phyloP scores from a whole-genome alignment of 1,140 invertebrate genomes.

The Onthophagus taurus region DNA sequence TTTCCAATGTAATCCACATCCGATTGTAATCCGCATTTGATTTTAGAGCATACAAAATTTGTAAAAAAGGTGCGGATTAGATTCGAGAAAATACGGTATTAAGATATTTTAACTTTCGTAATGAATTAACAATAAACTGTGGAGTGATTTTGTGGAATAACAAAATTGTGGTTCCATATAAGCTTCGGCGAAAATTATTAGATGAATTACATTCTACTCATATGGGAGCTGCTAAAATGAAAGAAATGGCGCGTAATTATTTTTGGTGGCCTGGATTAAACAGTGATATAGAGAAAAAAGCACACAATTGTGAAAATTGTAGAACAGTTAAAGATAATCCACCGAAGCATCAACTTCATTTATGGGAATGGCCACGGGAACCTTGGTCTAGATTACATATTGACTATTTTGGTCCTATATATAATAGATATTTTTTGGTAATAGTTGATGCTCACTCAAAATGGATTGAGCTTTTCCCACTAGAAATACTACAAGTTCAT shows the following conservation, averaged over 20 bases:
- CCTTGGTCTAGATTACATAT: slow-evolving; percentile 39
- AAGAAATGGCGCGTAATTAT: slow-evolving; percentile 26
- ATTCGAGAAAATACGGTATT: too few relatives aligned
- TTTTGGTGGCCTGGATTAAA: slow-evolving; percentile 24
- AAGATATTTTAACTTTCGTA: too few relatives aligned
- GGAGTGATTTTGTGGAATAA: too few relatives aligned
- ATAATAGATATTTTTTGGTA: slow-evolving; percentile 22
- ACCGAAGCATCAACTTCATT: slow-evolving; percentile 3
- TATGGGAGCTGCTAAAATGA: slow-evolving; percentile 28
- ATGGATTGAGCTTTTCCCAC: too few relatives aligned
- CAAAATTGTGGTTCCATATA: slow-evolving; percentile 24
- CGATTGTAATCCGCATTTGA: too few relatives aligned
- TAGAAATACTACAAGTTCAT: too few relatives aligned
- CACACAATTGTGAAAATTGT: slow-evolving; percentile 16
- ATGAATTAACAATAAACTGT: too few relatives aligned
- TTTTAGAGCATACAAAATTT: too few relatives aligned
- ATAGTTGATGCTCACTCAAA: slow-evolving; percentile 34
- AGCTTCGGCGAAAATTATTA: slow-evolving; percentile 20
- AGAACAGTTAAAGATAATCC: background rate
- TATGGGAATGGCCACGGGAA: slow-evolving; percentile 20
- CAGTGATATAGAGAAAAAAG: slow-evolving; percentile 18
- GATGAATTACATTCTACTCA: slow-evolving; percentile 30
- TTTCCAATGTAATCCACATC: too few relatives aligned
- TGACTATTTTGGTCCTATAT: slow-evolving; percentile 38
- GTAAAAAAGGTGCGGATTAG: too few relatives aligned